Base-by-base conservation (phyloP, 2,888 invertebrate genomes). In the Muscina levida region DNA sequence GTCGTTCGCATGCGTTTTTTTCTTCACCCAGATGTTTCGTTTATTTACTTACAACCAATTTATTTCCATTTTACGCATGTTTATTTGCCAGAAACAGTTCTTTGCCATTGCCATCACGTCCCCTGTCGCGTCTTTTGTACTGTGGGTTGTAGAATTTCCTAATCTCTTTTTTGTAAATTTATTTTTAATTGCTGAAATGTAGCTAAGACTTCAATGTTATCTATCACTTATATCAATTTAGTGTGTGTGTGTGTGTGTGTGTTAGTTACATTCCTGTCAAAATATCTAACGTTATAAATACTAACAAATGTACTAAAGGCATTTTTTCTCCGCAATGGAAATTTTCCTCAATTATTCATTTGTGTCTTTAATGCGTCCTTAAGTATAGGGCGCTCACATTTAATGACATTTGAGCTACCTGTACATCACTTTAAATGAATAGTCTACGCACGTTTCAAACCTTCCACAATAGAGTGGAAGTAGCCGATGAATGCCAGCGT, bases 161-260 rank as follows among this genome's bases (percentile, higher is more conserved):
- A 76, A 73, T 70, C 48, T 19, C 24, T 48, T 48, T 31, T 75
- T 57, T 26, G 53, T 65, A 26, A 44, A 51, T 22, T 17, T 13
- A 31, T 68, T 39, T 19, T 22, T 57, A 53, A 72, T 66, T 48
- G 19, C 67, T n/a, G 42, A 13, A 11, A 19, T 22, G 13, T 3
- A 8, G 17, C 59, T n/a, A n/a, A n/a, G n/a, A n/a, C n/a, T n/a
- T 77, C 57, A 72, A 67, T 71, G 71, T 77, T 81, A 81, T 81
- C 80, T 77, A 74, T 51, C 22, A 17, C 10, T 22, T 51, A 8
- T 26, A 13, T 19, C 46, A 15, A 4, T 51, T 37, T 65, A 53
- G 31, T 53, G 26, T 59, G 31, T 4, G 46, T 44, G 44, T 62
- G 19, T 77, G 67, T 73, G 65, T 70, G 68, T 24, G 44, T 62